A percentile compares a stretch with the other conserved stretches of the same genome.
phyloP scores from a whole-genome alignment of 2,888 invertebrate species.

The Idaea biselata region DNA sequence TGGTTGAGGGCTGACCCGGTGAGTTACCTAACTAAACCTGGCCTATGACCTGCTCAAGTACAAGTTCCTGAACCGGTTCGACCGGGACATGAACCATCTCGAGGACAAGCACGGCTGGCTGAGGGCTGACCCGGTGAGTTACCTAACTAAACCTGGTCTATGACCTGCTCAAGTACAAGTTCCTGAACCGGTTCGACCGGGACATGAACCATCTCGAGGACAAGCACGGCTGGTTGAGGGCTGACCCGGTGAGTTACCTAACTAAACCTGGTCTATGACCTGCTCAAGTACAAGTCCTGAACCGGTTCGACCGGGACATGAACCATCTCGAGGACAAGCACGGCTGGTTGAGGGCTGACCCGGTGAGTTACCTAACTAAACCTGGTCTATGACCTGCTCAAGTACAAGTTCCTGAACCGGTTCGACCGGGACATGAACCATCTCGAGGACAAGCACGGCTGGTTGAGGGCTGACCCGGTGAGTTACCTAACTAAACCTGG shows the following conservation, averaged over 20 bases:
- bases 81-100: constrained; percentile 92
- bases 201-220: constrained; percentile 95
- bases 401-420: constrained; percentile 95
- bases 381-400: constrained; percentile 90
- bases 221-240: constrained; percentile 92
- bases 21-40: constrained; percentile 37
- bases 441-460: constrained; percentile 92
- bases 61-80: constrained; percentile 95
- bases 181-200: constrained; percentile 94
- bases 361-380: constrained; percentile 75
- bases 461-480: constrained; percentile 90
- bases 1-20: constrained; percentile 92
- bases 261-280: constrained; percentile 84
- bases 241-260: constrained; percentile 83
- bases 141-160: constrained; percentile 82
- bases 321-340: constrained; percentile 91
- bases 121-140: constrained; percentile 84
- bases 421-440: constrained; percentile 97
- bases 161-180: constrained; percentile 93
- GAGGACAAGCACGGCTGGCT: constrained; percentile 96
- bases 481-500: constrained; percentile 72
- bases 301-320: constrained; percentile 96
- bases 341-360: constrained; percentile 91
- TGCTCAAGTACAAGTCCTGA: constrained; percentile 96
- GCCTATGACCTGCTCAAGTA: constrained; percentile 95